These are phyloP conservation scores for Baronia brevicornis DNA, from an alignment of 2,888 invertebrate genomes.

Conservation along the genomic window DNA sequence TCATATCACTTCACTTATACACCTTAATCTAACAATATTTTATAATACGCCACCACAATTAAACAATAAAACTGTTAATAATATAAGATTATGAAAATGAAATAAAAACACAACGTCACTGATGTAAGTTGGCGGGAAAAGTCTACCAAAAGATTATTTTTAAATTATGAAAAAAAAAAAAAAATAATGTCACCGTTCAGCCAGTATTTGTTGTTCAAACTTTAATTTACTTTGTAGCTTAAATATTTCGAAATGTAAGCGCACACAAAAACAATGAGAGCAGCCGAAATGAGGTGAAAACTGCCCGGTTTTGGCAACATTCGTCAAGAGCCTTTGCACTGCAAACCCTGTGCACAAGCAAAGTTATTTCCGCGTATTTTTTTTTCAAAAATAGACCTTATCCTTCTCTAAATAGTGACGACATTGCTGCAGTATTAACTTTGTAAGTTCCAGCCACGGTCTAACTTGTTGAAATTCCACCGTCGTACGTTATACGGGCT, in stretches of 20 bases:
- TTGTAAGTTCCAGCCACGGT: constrained; percentile 43
- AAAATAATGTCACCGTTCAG: too few relatives aligned
- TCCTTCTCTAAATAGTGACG: constrained; percentile 27
- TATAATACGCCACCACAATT: too few relatives aligned
- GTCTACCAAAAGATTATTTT: too few relatives aligned
- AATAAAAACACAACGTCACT: too few relatives aligned
- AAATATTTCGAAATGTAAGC: constrained; percentile 25
- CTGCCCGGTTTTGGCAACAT: constrained; percentile 69
- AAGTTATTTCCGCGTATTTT: constrained; percentile 21
- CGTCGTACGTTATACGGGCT: constrained; percentile 53
- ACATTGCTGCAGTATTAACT: constrained; percentile 28
- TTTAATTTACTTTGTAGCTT: constrained; percentile 4
- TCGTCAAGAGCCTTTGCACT: constrained; percentile 66
- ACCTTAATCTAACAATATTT: too few relatives aligned
- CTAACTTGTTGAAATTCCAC: constrained; percentile 73
- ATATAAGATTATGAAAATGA: too few relatives aligned
- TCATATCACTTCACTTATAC: too few relatives aligned
- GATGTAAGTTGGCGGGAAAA: too few relatives aligned
- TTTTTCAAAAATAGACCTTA: constrained; percentile 40
- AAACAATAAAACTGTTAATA: too few relatives aligned
- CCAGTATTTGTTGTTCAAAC: too few relatives aligned
- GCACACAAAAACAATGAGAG: constrained; percentile 59
- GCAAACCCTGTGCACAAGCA: constrained; percentile 34
- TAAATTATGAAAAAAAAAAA: too few relatives aligned
- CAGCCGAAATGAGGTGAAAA: constrained; percentile 60